phyloP scores from a whole-genome alignment of 1,140 invertebrate genomes.

The Lysiphlebus fabarum region DNA sequence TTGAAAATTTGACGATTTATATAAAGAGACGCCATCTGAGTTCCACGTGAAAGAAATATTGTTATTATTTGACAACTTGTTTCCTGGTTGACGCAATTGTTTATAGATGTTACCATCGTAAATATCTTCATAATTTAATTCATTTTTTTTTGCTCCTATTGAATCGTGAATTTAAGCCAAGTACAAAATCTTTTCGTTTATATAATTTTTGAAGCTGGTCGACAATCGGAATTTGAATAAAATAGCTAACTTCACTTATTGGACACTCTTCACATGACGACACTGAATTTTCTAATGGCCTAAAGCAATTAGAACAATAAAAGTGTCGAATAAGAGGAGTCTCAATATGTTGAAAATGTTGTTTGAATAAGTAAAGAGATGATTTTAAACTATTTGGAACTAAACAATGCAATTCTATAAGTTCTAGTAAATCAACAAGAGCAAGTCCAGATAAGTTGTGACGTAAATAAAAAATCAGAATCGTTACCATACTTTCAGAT shows the following conservation, averaged over 20 bases:
- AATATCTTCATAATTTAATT: constrained; percentile 18
- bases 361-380: constrained; percentile 16
- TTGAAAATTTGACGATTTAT: constrained; percentile 19
- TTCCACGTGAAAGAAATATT: constrained; percentile 22
- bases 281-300: neutral
- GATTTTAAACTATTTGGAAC: neutral
- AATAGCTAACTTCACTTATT: neutral
- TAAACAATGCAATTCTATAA: constrained; percentile 9
- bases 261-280: neutral
- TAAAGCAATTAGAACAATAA: constrained; percentile 17
- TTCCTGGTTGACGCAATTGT: neutral
- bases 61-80: neutral
- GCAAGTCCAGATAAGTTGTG: constrained; percentile 13
- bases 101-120: constrained; percentile 12
- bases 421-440: constrained; percentile 10
- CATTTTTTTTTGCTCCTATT: neutral
- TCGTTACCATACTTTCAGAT: constrained; percentile 12
- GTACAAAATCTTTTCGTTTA: constrained; percentile 10
- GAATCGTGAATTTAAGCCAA: neutral
- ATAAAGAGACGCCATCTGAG: constrained; percentile 10
- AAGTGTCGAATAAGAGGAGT: constrained; percentile 8
- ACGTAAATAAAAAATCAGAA: constrained; percentile 14
- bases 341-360: constrained; percentile 16
- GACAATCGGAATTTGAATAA: constrained; percentile 18
- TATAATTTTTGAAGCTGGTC: constrained; percentile 3